Base-by-base conservation (phyloP, 2,888 invertebrate species). In the Tinea semifulvella region DNA sequence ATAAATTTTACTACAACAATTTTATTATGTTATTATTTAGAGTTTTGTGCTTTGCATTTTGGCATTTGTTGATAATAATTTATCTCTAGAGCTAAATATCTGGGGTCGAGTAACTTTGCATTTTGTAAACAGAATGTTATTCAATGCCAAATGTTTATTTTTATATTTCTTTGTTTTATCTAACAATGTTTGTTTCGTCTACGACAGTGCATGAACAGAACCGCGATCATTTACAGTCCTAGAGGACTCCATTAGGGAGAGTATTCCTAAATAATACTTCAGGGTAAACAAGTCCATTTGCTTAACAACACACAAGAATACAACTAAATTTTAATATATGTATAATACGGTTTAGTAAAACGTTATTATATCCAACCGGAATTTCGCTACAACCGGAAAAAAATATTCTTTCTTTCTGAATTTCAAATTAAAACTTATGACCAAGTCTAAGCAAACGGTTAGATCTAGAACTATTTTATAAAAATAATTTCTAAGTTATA, bases 1-100 rank as follows among this genome's bases (percentile, higher is more conserved):
- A 31, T 31, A 11, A 31, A 31, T 14, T 13, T 31, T 13, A 31
- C 31, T 11, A 31, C 31, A 13, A 14, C 31, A 11, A 13, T 31
- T 31, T 31, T 31, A 31, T 31, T 31, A 31, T 31, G 31, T 31
- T 31, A 31, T 31, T 31, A 31, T 31, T 13, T 13, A 14, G 13
- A 31, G 31, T 31, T 31, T 31, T 31, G 14, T 31, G 31, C 31
- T 31, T 31, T 31, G 31, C 31, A 31, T 31, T 31, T 31, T 31
- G 31, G 14, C 31, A 31, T 31, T 31, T 31, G 31, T 31, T 31
- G 11, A 31, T 31, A 31, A 31, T 31, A 31, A 31, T 13, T 31
- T 31, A 27, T 31, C 6, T 31, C 7, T 13, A 14, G 14, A 31
- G 14, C 31, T 31, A 31, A 31, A 31, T 31, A 31, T 31, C 31